A percentile compares a stretch with the other conserved stretches of the same genome.
phyloP scores from a whole-genome alignment of 2,888 invertebrate genomes.

The Platycheirus rosarum region DNA sequence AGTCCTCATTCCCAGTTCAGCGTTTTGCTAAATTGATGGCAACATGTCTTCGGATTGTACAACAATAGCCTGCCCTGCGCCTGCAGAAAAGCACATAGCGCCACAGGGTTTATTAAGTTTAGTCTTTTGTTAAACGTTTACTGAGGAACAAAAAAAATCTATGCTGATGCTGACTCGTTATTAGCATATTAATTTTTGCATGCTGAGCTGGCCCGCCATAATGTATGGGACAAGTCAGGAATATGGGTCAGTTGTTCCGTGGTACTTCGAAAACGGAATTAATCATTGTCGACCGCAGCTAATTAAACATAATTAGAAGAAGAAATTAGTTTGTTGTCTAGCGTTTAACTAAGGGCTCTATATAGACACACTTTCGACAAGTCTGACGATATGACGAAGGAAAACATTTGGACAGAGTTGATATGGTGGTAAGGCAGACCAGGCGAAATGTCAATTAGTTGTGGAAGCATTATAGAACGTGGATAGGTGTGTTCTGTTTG shows the following conservation, averaged over 20 bases:
- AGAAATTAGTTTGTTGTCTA: slow-evolving; percentile 20
- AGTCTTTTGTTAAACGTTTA: slow-evolving; percentile 38
- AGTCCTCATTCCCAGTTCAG: slow-evolving; percentile 10
- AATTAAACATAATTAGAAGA: slow-evolving; percentile 46
- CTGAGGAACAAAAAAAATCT: slow-evolving; percentile 4
- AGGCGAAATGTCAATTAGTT: too few species aligned
- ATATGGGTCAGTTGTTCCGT: slow-evolving; percentile 55
- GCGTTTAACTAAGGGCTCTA: slow-evolving; percentile 11
- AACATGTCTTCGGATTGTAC: slow-evolving; percentile 9
- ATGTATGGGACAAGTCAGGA: slow-evolving; percentile 37
- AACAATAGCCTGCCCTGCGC: slow-evolving; percentile 1
- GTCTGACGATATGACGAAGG: background rate
- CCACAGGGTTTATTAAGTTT: slow-evolving; percentile 23
- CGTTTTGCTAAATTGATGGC: slow-evolving; percentile 9
- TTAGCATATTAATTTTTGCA: slow-evolving; percentile 66
- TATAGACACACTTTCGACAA: too few species aligned
- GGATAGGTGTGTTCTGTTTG: background rate
- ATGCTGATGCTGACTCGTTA: slow-evolving; percentile 27
- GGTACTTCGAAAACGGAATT: slow-evolving; percentile 32
- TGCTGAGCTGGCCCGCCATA: slow-evolving; percentile 15
- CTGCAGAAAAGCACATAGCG: slow-evolving; percentile 29
- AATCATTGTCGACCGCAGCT: slow-evolving; percentile 43
- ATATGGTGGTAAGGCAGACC: too few species aligned
- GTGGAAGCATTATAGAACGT: too few species aligned
- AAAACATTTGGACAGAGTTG: too few species aligned